Base-by-base conservation (phyloP, 30 jellyfish, hydroid and myxozoan genomes). In the Nemopilema nomurai region DNA sequence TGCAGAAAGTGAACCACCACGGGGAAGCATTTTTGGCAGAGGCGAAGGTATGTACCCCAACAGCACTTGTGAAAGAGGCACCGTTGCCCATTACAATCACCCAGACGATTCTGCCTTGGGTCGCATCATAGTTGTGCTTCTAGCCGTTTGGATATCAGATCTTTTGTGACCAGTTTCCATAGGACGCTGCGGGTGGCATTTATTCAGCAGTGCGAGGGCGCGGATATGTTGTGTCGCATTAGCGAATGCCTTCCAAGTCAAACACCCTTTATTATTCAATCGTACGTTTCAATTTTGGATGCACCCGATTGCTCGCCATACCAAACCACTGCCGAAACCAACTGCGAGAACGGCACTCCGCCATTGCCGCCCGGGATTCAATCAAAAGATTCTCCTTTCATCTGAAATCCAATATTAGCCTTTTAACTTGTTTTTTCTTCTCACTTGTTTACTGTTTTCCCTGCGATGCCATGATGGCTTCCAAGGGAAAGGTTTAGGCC, bases 21-120 rank as follows among this genome's bases (percentile, higher is more conserved):
- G 99, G 99, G 19, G 99, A 94, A 67, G 99, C 99, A 27, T 94
- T 94, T 66, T 89, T 94, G 53, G 97, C 99, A 0, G 99, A 94
- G 68, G 99, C 99, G 0, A 94, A 94, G 97, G 99, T 94, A 69
- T 27, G 76, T 73, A 0, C 13, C 18, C 9, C 19, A n/a, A 9
- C 25, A 1, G 19, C 19, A 3, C 1, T 67, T 29, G 6, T 80
- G 52, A 21, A 9, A 49, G 57, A 41, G 13, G 57, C 57, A 41
- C 57, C 13, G 57, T 41, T 41, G 57, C 57, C 57, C 6, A 13
- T 41, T 13, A 41, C 57, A 41, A 13, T 6, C 13, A 13, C 9
- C 57, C 57, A 41, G 57, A 41, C 57, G 57, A 41, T 3, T 3
- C 57, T 3, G 57, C 9, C 57, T 13, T 41, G 13, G 6, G 57